These are phyloP conservation scores for Octopus sinensis DNA, from an alignment of 1,140 invertebrate species.

Conservation along the genomic window DNA sequence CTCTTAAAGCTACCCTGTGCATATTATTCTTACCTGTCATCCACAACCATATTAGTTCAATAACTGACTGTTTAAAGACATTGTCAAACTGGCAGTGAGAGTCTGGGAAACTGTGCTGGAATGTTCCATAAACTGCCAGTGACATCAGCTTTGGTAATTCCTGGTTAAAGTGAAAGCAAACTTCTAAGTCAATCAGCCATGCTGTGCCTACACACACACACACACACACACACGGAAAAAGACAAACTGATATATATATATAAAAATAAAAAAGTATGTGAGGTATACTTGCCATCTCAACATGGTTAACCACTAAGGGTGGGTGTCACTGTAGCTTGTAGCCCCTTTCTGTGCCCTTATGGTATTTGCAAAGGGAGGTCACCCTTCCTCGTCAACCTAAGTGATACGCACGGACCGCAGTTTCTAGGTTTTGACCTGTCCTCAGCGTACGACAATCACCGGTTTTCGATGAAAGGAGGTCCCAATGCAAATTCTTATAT, in stretches of 20 bases:
- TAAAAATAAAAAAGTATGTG: not conserved
- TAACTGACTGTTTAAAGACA: conserved; percentile 49
- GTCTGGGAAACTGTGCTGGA: conserved; percentile 51
- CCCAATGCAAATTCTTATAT: no score
- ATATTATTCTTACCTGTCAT: conserved; percentile 42
- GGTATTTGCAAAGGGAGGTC: not conserved
- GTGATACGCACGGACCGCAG: no score
- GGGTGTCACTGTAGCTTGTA: not conserved
- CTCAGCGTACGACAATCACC: no score
- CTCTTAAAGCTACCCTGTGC: no score
- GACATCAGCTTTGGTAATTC: conserved; percentile 50
- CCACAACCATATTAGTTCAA: conserved; percentile 47
- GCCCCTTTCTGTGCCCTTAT: not conserved
- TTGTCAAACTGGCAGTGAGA: conserved; percentile 54
- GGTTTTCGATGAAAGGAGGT: no score
- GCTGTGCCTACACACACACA: not conserved
- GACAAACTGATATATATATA: not conserved
- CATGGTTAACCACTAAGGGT: not conserved
- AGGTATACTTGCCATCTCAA: not conserved
- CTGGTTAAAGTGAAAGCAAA: conserved; percentile 29
- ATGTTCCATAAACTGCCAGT: conserved; percentile 51
- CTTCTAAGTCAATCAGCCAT: not conserved
- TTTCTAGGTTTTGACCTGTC: no score
- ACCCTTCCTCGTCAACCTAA: not conserved
- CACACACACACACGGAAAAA: not conserved